Conservation (phyloP, 2,888 invertebrate genomes). For the Aleiodes testaceus region DNA sequence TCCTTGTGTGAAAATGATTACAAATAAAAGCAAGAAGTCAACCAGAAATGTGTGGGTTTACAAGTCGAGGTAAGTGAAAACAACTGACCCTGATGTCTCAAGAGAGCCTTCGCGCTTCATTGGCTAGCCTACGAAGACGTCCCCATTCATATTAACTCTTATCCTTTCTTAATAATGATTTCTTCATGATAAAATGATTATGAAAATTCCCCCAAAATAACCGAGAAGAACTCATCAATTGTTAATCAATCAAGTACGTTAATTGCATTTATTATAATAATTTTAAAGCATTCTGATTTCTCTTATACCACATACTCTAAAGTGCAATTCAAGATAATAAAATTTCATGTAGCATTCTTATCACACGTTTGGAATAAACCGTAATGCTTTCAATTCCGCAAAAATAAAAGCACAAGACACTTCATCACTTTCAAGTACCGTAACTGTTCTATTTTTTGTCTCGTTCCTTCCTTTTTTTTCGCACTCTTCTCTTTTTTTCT, state of each 20-base stretch:
- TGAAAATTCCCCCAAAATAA: no score
- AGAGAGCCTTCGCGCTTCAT: slow-evolving; percentile 28
- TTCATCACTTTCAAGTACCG: neutral
- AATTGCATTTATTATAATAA: no score
- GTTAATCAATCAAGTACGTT: no score
- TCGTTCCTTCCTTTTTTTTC: slow-evolving; percentile 5
- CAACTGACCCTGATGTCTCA: slow-evolving; percentile 52
- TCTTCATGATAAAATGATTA: no score
- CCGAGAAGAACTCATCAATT: no score
- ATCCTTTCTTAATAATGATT: neutral
- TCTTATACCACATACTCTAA: no score
- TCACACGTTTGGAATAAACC: neutral
- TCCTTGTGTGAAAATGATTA: no score
- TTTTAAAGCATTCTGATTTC: no score
- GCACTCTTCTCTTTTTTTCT: neutral
- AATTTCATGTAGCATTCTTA: neutral
- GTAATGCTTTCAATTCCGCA: neutral
- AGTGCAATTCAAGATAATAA: no score
- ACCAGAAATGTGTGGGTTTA: neutral
- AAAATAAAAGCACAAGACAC: slow-evolving; percentile 16
- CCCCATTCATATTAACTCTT: neutral
- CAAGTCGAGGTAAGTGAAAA: slow-evolving; percentile 36
- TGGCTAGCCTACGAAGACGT: slow-evolving; percentile 13
- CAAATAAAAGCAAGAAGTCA: slow-evolving; percentile 1
- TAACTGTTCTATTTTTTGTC: slow-evolving; percentile 29